Evolutionary conservation across 2,888 invertebrate genomes (phyloP).

Genomic region (Tribolium freemani): DNA sequence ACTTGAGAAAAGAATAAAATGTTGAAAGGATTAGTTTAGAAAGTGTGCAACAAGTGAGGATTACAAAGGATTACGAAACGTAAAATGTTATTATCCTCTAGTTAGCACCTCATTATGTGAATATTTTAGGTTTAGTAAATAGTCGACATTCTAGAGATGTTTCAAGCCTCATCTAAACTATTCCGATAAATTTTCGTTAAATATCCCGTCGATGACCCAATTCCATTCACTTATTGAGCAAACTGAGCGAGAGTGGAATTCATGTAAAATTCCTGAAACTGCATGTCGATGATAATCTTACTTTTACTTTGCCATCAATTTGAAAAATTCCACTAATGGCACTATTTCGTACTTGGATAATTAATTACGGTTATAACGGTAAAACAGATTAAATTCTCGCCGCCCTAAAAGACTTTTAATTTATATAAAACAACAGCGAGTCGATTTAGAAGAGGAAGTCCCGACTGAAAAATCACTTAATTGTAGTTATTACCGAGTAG

Average conservation of each 20-base stretch:
- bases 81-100: neutral
- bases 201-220: conserved; percentile 7
- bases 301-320: neutral
- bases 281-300: conserved; percentile 23
- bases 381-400: neutral
- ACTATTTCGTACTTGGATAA: neutral
- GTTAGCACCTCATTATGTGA: neutral
- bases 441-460: conserved; percentile 18
- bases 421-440: neutral
- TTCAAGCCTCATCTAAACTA: neutral
- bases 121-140: neutral
- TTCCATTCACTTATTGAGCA: conserved; percentile 30
- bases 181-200: conserved; percentile 13
- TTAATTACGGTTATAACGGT: neutral
- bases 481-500: conserved; percentile 4
- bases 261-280: conserved; percentile 26
- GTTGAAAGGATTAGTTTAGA: neutral
- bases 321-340: neutral
- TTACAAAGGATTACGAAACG: neutral
- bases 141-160: neutral
- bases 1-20: neutral
- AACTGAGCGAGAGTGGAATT: conserved; percentile 27
- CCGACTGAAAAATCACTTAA: conserved; percentile 2
- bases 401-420: neutral
- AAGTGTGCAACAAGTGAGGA: neutral